Evolutionary conservation across 2,888 invertebrate genomes (phyloP).

Genomic region (Cyaniris semiargus): DNA sequence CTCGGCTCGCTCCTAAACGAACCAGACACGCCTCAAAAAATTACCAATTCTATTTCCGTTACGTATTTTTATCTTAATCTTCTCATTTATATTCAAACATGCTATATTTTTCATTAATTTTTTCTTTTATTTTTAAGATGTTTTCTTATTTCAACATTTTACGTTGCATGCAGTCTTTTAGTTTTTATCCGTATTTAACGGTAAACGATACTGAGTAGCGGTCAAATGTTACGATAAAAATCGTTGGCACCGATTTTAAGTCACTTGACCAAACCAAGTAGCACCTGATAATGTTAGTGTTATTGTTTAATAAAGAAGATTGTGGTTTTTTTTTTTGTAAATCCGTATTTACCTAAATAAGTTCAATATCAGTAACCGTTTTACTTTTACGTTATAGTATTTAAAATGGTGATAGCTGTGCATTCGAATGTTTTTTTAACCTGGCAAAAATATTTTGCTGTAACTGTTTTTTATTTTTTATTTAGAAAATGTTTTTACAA

Average conservation of each 20-base stretch:
- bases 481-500: neutral
- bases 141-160: neutral
- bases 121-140: neutral
- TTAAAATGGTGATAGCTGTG: no score
- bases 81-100: conserved; percentile 18
- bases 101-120: conserved; percentile 20
- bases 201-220: neutral
- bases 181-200: neutral
- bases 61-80: conserved; percentile 28
- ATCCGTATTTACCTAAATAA: no score
- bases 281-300: neutral
- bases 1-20: conserved; percentile 42
- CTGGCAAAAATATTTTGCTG: no score
- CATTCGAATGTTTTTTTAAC: no score
- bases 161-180: neutral
- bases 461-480: no score
- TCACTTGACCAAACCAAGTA: neutral
- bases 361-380: no score
- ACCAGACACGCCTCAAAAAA: conserved; percentile 48
- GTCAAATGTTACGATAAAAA: conserved; percentile 1
- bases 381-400: no score
- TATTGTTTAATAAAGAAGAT: neutral
- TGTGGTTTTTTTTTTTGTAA: no score
- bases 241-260: neutral
- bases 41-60: conserved; percentile 37